Conservation (phyloP, 2,888 invertebrate genomes). For the Leucoma salicis region DNA sequence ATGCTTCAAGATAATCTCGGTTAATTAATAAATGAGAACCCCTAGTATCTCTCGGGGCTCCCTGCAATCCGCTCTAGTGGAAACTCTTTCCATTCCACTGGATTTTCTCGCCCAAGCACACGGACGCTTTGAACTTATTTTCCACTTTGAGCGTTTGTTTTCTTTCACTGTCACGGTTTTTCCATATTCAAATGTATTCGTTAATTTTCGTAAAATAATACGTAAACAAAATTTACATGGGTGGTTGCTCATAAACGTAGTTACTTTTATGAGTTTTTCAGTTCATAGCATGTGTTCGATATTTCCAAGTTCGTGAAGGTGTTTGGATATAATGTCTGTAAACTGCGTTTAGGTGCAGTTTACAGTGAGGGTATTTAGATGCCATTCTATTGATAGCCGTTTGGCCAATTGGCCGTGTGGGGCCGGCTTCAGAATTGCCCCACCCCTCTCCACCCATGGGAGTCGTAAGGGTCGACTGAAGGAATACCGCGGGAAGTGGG, state of each 20-base stretch:
- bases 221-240: not conserved
- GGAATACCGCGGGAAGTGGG: too few species aligned
- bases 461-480: too few species aligned
- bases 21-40: conserved; percentile 45
- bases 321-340: too few species aligned
- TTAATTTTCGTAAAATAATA: conserved; percentile 3
- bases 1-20: conserved; percentile 15
- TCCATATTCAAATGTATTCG: conserved; percentile 26
- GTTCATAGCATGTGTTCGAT: too few species aligned
- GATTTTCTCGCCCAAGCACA: conserved; percentile 56
- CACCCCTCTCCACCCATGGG: too few species aligned
- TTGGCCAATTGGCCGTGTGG: too few species aligned
- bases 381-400: too few species aligned
- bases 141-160: conserved; percentile 60
- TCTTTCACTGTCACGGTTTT: conserved; percentile 48
- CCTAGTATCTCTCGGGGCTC: conserved; percentile 37
- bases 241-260: not conserved
- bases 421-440: too few species aligned
- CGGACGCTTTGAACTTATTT: conserved; percentile 64
- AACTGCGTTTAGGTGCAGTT: too few species aligned
- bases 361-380: too few species aligned
- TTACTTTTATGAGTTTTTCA: not conserved
- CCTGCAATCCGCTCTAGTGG: conserved; percentile 47
- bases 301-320: too few species aligned
- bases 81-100: conserved; percentile 61